Evolutionary conservation across 2,113 vertebrate species (phyloP), one percentile per base, ranked within the genome.

Genomic region (Nyctereutes procyonoides): DNA sequence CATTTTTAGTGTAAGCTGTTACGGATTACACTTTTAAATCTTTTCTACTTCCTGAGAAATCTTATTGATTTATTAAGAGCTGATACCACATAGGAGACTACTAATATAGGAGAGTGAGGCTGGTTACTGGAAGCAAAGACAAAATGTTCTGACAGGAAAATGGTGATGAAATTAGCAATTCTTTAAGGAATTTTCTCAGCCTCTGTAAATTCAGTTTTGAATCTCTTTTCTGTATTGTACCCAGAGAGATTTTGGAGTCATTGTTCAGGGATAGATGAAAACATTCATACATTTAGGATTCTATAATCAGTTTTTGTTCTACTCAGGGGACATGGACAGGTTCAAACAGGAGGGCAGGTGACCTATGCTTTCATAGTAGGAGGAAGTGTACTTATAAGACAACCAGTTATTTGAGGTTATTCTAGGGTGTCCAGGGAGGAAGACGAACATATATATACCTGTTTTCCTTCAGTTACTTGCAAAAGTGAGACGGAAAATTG

Each of bases 81-180:
- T 63, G 35, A 86, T 3, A 56, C 1, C 5, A 67, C 30, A 38
- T 69, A 20, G 32, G n/a, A 69, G 67, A 69, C 67, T 69, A 35
- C 28, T 88, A 63, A n/a, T 55, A 30, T 56, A 58, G 67, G 73
- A 73, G n/a, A 60, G 71, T 13, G 63, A 69, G 43, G 55, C 11
- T 86, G 32, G 38, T 60, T 80, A 85, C 30, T 93, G 53, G 89
- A 77, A 85, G 43, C 76, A 51, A 93, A 89, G 56, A 53, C 62
- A 26, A 67, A 84, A 20, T 60, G 22, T 82, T 93, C 48, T 88
- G 92, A 82, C 35, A 55, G 35, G 62, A 74, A 95, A 90, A 97
- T 87, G n/a, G 63, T 90, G 87, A 51, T 92, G 63, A 89, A 91
- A 83, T 96, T 95, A 77, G 71, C 24, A 69, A 74, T 30, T 84